Evolutionary conservation across 2,888 invertebrate species (phyloP).

Genomic region (Idaea dimidiata): DNA sequence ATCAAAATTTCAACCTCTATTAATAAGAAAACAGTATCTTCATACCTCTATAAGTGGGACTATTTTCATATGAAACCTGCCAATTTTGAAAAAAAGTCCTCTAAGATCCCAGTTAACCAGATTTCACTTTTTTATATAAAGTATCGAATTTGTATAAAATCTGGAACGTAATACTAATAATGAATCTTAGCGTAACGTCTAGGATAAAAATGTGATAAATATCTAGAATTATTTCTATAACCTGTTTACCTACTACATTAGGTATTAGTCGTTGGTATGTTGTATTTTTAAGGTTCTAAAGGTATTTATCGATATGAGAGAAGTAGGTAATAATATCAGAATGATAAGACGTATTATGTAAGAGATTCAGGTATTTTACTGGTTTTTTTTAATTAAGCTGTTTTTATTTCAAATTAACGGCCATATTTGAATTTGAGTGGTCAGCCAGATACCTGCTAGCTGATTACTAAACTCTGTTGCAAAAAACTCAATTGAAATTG

Average conservation of each 20-base stretch:
- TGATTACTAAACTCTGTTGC: too few relatives aligned
- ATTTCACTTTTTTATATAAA: too few relatives aligned
- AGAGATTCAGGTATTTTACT: neutral
- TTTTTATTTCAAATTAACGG: neutral
- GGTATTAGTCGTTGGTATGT: neutral
- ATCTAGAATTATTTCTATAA: neutral
- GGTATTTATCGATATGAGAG: neutral
- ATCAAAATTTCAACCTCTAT: too few relatives aligned
- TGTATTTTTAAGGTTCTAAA: neutral
- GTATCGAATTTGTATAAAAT: neutral
- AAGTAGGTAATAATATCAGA: neutral
- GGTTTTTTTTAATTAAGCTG: neutral
- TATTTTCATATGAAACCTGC: too few relatives aligned
- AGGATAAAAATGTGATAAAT: neutral
- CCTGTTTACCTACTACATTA: neutral
- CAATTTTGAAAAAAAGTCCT: too few relatives aligned
- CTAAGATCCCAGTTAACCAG: too few relatives aligned
- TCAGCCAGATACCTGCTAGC: neutral
- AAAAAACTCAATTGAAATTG: too few relatives aligned
- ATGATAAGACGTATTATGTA: neutral
- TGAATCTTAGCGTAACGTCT: neutral
- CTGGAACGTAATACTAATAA: neutral
- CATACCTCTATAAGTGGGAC: too few relatives aligned
- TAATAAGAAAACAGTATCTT: too few relatives aligned
- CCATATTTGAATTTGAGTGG: neutral